A percentile compares a stretch with the other conserved stretches of the same genome.
Evolutionary conservation across 2,888 invertebrate species (phyloP).

Genomic region (Drosophila histrio): DNA sequence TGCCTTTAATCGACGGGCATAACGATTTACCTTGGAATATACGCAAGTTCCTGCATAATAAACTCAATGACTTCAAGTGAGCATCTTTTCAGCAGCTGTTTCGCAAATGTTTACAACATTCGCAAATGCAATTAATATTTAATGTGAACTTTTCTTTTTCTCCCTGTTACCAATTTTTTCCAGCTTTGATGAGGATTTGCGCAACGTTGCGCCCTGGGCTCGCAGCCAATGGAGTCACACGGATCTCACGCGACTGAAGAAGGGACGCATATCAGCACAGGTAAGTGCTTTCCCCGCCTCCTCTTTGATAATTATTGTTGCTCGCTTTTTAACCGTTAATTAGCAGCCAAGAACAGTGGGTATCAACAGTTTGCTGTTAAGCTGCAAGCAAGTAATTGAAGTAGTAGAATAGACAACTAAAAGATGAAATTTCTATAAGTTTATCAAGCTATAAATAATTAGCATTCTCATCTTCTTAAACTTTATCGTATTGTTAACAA

Average conservation of each 20-base stretch:
- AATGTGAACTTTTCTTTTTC: conserved; percentile 32
- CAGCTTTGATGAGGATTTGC: conserved; percentile 89
- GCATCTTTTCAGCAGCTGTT: conserved; percentile 43
- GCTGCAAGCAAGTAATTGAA: not conserved
- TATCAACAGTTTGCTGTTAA: not conserved
- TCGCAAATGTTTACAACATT: conserved; percentile 47
- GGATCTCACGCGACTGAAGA: conserved; percentile 89
- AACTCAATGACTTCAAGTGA: conserved; percentile 92
- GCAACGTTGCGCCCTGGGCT: conserved; percentile 89
- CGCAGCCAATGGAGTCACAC: conserved; percentile 91
- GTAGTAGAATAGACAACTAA: not conserved
- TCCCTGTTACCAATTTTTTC: not conserved
- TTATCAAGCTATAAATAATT: not conserved
- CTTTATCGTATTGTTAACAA: not conserved
- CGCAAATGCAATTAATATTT: conserved; percentile 48
- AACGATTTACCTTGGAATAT: conserved; percentile 97
- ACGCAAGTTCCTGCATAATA: conserved; percentile 94
- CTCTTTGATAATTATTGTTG: conserved; percentile 5
- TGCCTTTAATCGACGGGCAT: conserved; percentile 93
- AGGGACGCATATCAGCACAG: conserved; percentile 91
- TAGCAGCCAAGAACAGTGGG: conserved; percentile 4
- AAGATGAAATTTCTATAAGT: not conserved
- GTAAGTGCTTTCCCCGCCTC: conserved; percentile 84
- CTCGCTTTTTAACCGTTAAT: conserved; percentile 14
- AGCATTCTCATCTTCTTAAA: not conserved